Evolutionary conservation across 2,888 invertebrate genomes (phyloP).

Genomic region (Cheiracanthium punctorium): DNA sequence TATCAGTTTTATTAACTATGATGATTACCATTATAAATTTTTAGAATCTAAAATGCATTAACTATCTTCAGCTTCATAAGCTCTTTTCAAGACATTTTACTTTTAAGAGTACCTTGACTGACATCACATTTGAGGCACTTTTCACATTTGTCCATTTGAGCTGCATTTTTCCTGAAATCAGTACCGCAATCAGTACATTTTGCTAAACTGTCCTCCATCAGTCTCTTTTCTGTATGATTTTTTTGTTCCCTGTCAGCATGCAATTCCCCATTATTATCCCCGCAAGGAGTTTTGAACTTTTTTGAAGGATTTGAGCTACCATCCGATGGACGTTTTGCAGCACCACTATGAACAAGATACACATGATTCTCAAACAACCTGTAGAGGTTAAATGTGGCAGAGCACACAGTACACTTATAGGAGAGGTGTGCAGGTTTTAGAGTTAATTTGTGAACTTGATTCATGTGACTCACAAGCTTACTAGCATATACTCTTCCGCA

Average conservation of each 20-base stretch:
- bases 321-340: slow-evolving; percentile 66
- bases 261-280: background rate
- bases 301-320: slow-evolving; percentile 56
- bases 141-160: slow-evolving; percentile 52
- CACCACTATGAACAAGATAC: slow-evolving; percentile 93
- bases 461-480: slow-evolving; percentile 93
- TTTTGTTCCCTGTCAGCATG: background rate
- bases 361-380: slow-evolving; percentile 96
- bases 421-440: slow-evolving; percentile 94
- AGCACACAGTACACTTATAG: slow-evolving; percentile 96
- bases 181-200: slow-evolving; percentile 46
- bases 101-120: slow-evolving; percentile 44
- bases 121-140: slow-evolving; percentile 61
- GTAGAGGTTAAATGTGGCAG: slow-evolving; percentile 96
- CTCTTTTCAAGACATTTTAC: slow-evolving; percentile 55
- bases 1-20: background rate
- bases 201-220: slow-evolving; percentile 29
- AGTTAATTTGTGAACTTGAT: slow-evolving; percentile 90
- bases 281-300: slow-evolving; percentile 17
- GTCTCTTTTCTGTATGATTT: slow-evolving; percentile 37
- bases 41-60: slow-evolving; percentile 29
- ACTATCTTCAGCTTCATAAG: slow-evolving; percentile 43
- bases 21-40: slow-evolving; percentile 6
- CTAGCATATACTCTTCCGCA: slow-evolving; percentile 96
- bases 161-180: slow-evolving; percentile 21